phyloP scores from a whole-genome alignment of 2,888 invertebrate species.

The Strigamia maritima region DNA sequence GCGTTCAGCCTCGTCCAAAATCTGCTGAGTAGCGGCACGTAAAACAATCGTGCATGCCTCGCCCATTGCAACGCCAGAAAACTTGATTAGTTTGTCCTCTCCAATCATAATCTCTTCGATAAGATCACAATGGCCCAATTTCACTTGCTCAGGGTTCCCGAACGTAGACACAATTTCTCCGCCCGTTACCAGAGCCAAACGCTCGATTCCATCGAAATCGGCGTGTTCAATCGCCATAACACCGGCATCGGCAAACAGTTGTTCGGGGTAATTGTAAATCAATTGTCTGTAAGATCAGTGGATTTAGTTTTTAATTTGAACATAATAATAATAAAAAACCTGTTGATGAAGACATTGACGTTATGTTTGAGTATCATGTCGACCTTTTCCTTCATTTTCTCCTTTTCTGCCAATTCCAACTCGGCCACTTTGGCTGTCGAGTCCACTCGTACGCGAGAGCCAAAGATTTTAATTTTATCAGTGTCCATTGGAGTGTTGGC shows the following conservation, averaged over 20 bases:
- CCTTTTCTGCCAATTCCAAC: conserved; percentile 94
- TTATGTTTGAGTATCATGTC: conserved; percentile 90
- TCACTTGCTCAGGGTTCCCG: conserved; percentile 85
- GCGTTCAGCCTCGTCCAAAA: conserved; percentile 96
- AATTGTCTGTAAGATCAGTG: conserved; percentile 66
- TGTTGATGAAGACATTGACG: conserved; percentile 96
- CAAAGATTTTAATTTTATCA: conserved; percentile 98
- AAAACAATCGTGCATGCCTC: conserved; percentile 97
- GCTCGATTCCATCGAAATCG: conserved; percentile 98
- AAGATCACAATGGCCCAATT: conserved; percentile 87
- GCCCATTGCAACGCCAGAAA: conserved; percentile 90
- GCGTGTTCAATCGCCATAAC: conserved; percentile 99
- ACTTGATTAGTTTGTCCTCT: conserved; percentile 89
- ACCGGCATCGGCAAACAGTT: conserved; percentile 95
- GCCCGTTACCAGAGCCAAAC: conserved; percentile 87
- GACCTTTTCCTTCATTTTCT: conserved; percentile 99
- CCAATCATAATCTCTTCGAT: conserved; percentile 99
- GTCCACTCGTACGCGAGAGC: conserved; percentile 72
- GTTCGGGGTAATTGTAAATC: conserved; percentile 99
- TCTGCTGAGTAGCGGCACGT: conserved; percentile 96
- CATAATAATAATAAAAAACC: conserved; percentile 53
- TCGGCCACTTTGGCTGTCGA: conserved; percentile 81
- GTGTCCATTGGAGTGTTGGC: conserved; percentile 99
- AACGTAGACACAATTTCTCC: conserved; percentile 99
- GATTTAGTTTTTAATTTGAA: background rate